Evolutionary conservation across 2,888 invertebrate species (phyloP), one percentile per base, ranked within the genome.

Genomic region (Pseudoips prasinana): DNA sequence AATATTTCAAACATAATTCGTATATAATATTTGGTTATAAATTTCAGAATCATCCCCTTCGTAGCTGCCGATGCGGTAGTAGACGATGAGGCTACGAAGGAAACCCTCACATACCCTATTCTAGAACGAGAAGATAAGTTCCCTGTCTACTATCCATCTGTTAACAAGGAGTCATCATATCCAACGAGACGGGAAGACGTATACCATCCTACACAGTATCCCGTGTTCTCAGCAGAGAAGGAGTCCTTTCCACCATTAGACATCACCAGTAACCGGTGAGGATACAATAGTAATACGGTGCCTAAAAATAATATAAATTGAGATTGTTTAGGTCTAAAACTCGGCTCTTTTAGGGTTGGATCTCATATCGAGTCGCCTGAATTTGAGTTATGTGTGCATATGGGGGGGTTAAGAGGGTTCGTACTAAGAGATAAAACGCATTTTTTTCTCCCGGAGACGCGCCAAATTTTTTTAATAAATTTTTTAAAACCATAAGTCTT

Each of bases 51-150:
- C 30, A 96, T 96, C 57, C 95, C 96, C 4, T 96, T 96, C 73
- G 92, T 96, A 41, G 95, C 95, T 17, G 94, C 95, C 2, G 96
- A 96, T 68, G 96, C 96, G 1, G 91, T 96, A 7, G 90, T 93
- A 8, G 90, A 92, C 44, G 89, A 91, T 41, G 89, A 90, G 31
- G 54, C 70, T 0, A 47, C 72, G 4, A 86, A 89, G 48, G 76
- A 80, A 25, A 62, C 68, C 5, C 47, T 71, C 6, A 61, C 72
- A 1, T 86, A 81, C 36, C 74, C 80, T 0, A 60, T 70, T 0
- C 29, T 79, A 9, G 83, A 82, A 33, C 60, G 77, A 45, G 77
- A 83, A 52, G 86, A 87, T 29, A 84, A 83, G 48, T 89, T 77
- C 43, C 84, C 88, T 0, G 76, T 86, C 0, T 84, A 86, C 43